Conservation (phyloP, 2,113 vertebrate genomes). For the Platichthys flesus region DNA sequence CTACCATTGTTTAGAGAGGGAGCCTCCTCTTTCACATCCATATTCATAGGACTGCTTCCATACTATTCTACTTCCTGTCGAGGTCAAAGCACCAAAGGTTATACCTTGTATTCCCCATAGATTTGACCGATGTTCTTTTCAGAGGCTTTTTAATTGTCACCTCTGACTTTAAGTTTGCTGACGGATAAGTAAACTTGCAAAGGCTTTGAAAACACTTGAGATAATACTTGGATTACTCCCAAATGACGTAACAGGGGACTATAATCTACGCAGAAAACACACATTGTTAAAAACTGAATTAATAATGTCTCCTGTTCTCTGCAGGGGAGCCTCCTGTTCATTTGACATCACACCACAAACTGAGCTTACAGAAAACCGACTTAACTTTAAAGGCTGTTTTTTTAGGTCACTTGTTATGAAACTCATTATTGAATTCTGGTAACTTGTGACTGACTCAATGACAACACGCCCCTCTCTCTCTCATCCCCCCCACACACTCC, state of each 20-base stretch:
- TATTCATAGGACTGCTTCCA: too few relatives aligned
- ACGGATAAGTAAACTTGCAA: too few relatives aligned
- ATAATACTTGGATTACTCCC: background rate
- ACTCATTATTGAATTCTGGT: constrained; percentile 11
- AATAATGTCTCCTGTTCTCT: background rate
- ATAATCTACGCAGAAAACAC: background rate
- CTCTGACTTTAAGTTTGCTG: too few relatives aligned
- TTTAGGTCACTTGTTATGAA: constrained; percentile 24
- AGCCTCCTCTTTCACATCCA: too few relatives aligned
- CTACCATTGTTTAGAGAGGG: too few relatives aligned
- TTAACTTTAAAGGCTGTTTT: background rate
- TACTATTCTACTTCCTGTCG: too few relatives aligned
- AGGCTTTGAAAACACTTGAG: too few relatives aligned
- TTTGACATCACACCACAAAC: background rate
- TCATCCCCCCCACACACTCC: background rate
- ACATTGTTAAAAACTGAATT: too few relatives aligned
- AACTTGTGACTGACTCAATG: constrained; percentile 2
- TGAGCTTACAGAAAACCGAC: background rate
- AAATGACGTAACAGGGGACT: background rate
- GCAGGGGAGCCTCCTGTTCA: background rate
- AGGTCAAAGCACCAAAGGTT: too few relatives aligned
- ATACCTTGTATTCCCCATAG: too few relatives aligned
- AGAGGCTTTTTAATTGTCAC: too few relatives aligned
- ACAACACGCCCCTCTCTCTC: background rate
- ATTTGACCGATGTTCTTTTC: too few relatives aligned